phyloP scores from a whole-genome alignment of 2,113 vertebrate genomes.

The Misgurnus mizolepis region DNA sequence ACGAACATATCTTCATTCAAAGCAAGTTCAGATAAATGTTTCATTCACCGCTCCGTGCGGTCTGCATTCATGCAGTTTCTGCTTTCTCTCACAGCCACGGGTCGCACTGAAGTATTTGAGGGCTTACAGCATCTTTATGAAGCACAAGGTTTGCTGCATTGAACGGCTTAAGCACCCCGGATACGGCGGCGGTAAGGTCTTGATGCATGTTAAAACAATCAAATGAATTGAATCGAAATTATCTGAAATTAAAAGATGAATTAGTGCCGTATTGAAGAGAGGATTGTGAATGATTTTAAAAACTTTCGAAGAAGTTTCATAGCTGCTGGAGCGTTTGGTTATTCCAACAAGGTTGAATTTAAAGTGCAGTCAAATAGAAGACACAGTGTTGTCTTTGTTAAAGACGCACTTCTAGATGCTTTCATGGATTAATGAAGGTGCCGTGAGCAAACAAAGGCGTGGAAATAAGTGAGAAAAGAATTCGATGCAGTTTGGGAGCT shows the following conservation, averaged over 20 bases:
- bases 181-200: neutral
- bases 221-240: neutral
- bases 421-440: constrained; percentile 12
- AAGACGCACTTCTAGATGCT: constrained; percentile 1
- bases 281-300: neutral
- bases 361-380: neutral
- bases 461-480: constrained; percentile 46
- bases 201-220: neutral
- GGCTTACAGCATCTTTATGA: constrained; percentile 4
- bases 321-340: neutral
- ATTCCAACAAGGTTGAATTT: constrained; percentile 18
- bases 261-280: neutral
- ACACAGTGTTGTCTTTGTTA: neutral
- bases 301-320: constrained; percentile 14
- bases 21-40: constrained; percentile 19
- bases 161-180: constrained; percentile 3
- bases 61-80: constrained; percentile 15
- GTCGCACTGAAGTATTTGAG: constrained; percentile 3
- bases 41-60: neutral
- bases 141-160: constrained; percentile 21
- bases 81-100: constrained; percentile 11
- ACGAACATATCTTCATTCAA: constrained; percentile 15
- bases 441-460: constrained; percentile 14
- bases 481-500: constrained; percentile 43
- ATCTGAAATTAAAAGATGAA: neutral